Evolutionary conservation across 1,140 invertebrate genomes (phyloP), one percentile per base, ranked within the genome.

Genomic region (Pantala flavescens): DNA sequence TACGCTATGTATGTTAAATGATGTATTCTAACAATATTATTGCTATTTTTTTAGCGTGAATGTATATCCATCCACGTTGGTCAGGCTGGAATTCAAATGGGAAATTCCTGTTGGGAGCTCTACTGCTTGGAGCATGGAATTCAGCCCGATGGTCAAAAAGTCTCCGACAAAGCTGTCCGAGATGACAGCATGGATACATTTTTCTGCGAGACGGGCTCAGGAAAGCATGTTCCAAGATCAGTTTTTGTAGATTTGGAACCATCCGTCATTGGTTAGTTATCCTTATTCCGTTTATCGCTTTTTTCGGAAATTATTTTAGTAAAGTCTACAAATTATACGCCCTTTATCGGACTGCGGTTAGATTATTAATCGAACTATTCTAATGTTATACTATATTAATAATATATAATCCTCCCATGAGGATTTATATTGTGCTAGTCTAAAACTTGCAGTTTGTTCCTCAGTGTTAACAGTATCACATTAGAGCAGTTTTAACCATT

Each of bases 121-220:
- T 95, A 95, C 84, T 95, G 94, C 81, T 82, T 95, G 78, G 94
- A 95, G 82, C 93, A 95, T 84, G 92, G 93, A 28, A 95, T 96
- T 80, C 92, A 95, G 82, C 93, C 93, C 71, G 92, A 95, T 84
- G 93, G 93, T 5, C 87, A 89, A 77, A 90, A 90, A 88, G 86
- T 87, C 12, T 85, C 86, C 21, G 87, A 88, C 79, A 86, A 86
- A 80, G 86, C 86, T 16, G 84, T 89, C 71, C 88, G 87, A 55
- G 91, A 93, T 80, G 92, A 94, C 82, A 93, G 91, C 23, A 94
- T 94, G 83, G 93, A 93, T 81, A 94, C 93, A 9, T 95, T 95
- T 83, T 95, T 95, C 86, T 92, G 90, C 78, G 94, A 97, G 83
- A 96, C 93, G 63, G 91, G 91, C 23, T 88, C 91, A 70, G 93